phyloP scores from a whole-genome alignment of 2,113 vertebrate species.

The Poeciliopsis retropinna region DNA sequence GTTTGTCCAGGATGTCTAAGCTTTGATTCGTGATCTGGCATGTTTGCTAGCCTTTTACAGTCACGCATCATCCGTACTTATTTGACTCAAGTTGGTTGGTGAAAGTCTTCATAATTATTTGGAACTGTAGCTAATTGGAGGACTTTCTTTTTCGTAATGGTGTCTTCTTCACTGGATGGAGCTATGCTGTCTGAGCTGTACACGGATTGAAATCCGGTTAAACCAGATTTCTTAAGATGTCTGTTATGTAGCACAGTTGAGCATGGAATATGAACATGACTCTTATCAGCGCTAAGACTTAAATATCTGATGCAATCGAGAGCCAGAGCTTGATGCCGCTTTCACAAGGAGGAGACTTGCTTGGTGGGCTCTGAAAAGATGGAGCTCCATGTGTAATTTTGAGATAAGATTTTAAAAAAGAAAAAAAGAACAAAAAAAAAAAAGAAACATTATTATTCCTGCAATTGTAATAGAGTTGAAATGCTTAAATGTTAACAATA shows the following conservation, averaged over 20 bases:
- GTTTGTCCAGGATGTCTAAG: neutral
- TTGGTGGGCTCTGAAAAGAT: slow-evolving; percentile 6
- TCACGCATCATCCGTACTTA: slow-evolving; percentile 15
- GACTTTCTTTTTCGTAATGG: no score
- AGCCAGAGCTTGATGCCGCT: slow-evolving; percentile 33
- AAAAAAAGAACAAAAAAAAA: no score
- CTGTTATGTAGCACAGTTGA: slow-evolving; percentile 32
- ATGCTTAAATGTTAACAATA: neutral
- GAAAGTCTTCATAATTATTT: neutral
- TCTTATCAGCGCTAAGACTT: slow-evolving; percentile 38
- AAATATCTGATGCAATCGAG: slow-evolving; percentile 63
- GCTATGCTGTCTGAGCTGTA: neutral
- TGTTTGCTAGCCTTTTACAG: slow-evolving; percentile 7
- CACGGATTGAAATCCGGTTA: slow-evolving; percentile 1
- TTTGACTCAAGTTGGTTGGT: slow-evolving; percentile 1
- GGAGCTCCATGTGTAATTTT: neutral
- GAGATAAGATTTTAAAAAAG: neutral
- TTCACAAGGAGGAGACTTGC: slow-evolving; percentile 16
- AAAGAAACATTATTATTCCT: neutral
- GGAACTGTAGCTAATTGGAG: no score
- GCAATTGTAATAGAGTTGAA: neutral
- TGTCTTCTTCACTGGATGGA: neutral
- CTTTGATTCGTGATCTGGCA: neutral
- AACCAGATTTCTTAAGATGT: slow-evolving; percentile 23
- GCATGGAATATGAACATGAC: slow-evolving; percentile 26